These are phyloP conservation scores for Istiophorus platypterus DNA, from an alignment of 2,113 vertebrate species.

Conservation along the genomic window DNA sequence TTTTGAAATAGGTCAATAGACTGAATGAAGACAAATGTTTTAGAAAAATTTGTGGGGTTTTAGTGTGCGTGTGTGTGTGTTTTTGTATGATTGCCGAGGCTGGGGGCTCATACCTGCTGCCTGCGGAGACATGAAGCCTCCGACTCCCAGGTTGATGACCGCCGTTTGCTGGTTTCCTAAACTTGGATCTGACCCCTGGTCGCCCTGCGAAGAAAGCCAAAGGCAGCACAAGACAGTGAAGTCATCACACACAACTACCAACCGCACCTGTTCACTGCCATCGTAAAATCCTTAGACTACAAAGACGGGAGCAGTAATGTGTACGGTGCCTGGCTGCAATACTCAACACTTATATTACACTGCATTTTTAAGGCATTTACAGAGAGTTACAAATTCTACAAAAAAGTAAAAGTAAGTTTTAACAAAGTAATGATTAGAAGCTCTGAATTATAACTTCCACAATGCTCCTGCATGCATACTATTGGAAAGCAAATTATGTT, in stretches of 20 bases:
- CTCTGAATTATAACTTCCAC: no score
- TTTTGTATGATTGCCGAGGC: neutral
- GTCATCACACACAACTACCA: neutral
- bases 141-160: constrained; percentile 94
- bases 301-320: neutral
- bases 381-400: no score
- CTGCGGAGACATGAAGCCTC: constrained; percentile 93
- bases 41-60: neutral
- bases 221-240: neutral
- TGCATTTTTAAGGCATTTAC: no score
- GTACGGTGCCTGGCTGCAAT: neutral
- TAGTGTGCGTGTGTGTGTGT: constrained; percentile 21
- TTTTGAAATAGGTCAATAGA: constrained; percentile 39
- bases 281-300: neutral
- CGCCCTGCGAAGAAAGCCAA: constrained; percentile 84
- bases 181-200: constrained; percentile 91
- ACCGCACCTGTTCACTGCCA: neutral
- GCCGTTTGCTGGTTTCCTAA: constrained; percentile 94
- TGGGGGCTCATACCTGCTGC: constrained; percentile 83
- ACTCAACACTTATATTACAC: neutral
- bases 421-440: no score
- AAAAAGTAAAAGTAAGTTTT: no score
- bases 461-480: no score
- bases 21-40: constrained; percentile 26
- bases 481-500: no score